Evolutionary conservation across 2,888 invertebrate species (phyloP), one percentile per base, ranked within the genome.

Genomic region (Gnatocerus cornutus): DNA sequence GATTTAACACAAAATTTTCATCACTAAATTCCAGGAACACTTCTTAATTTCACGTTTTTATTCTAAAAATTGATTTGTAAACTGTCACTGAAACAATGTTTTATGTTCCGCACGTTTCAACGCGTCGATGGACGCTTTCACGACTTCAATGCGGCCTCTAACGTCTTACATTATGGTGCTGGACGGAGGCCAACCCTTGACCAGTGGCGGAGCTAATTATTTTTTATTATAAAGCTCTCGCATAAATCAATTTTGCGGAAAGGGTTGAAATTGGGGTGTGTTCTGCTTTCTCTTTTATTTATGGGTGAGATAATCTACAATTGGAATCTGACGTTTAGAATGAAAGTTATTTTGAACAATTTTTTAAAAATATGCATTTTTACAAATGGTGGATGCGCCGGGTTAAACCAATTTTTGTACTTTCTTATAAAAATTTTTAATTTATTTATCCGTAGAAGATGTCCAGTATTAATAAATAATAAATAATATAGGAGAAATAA

Each of bases 131-230:
- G 68, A 53, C 71, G 74, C 76, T 74, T 71, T 75, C 74, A 69
- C 73, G 56, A 77, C 78, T 77, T 77, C 75, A 79, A 79, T 79
- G 79, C 78, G 78, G 79, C 71, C 71, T 61, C 73, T 74, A 74
- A 68, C 71, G 73, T 76, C 75, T 77, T 76, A 72, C 71, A 75
- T 73, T 77, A 74, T 74, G 71, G 56, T 52, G 73, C 78, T 77
- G 78, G 79, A 77, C 79, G 74, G 14, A 69, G 76, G 73, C 77
- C 79, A 78, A 78, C 69, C 73, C 68, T 56, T 48, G 43, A 46
- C 62, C 78, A 79, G 73, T 48, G 77, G 78, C 77, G 78, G 53
- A 21, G 52, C 46, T 59, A 30, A 56, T 56, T 21, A 56, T 46
- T 56, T 46, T 48, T 46, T 41, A 53, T 45, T 13, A 10, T 13